Evolutionary conservation across 2,113 vertebrate species (phyloP).

Genomic region (Rhynchomys soricoides): DNA sequence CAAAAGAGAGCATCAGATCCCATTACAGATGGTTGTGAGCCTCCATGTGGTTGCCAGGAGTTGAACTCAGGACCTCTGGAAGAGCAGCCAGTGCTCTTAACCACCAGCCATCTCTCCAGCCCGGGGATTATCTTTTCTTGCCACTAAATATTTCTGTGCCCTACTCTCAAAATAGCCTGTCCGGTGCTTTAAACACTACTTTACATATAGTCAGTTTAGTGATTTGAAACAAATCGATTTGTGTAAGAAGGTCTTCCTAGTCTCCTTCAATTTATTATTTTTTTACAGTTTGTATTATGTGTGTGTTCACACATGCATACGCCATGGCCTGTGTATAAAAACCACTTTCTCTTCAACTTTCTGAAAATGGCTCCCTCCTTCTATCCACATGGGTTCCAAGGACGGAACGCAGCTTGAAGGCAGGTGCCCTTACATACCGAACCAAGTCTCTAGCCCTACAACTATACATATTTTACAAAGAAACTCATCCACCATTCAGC

Average conservation of each 20-base stretch:
- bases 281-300: background rate
- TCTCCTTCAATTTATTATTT: background rate
- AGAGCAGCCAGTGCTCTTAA: too few species aligned
- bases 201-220: background rate
- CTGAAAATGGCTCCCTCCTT: background rate
- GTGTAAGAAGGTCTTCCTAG: background rate
- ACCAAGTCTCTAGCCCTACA: background rate
- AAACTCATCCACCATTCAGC: background rate
- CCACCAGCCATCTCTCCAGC: too few species aligned
- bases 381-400: background rate
- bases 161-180: background rate
- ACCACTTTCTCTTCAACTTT: background rate
- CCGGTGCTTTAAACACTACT: background rate
- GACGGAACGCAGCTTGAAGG: background rate
- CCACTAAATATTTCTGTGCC: background rate
- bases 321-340: too few species aligned
- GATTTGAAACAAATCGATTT: conserved; percentile 4
- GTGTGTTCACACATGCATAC: background rate
- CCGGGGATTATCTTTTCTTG: background rate
- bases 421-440: background rate
- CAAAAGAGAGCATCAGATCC: too few species aligned
- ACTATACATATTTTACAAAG: conserved; percentile 22
- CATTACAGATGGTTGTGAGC: too few species aligned
- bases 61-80: too few species aligned
- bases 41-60: too few species aligned